phyloP scores from a whole-genome alignment of 2,888 invertebrate species.

The Drosophila neonasuta region DNA sequence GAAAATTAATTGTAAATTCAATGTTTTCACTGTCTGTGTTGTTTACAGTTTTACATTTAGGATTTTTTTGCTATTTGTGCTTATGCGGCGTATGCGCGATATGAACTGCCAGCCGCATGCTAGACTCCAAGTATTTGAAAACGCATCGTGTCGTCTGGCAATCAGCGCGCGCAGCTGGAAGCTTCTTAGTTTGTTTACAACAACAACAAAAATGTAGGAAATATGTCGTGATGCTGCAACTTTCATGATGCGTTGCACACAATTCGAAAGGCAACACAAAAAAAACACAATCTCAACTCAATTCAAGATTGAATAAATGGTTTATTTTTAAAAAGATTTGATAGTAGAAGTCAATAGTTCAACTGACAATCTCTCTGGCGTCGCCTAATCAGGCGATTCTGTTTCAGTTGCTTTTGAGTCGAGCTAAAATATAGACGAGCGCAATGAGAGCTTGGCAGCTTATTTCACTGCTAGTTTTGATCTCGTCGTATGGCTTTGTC shows the following conservation, averaged over 20 bases:
- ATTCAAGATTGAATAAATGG: not conserved
- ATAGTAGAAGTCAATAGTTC: not conserved
- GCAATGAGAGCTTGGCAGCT: constrained; percentile 6
- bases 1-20: constrained; percentile 58
- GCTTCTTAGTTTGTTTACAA: constrained; percentile 66
- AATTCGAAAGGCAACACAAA: constrained; percentile 18
- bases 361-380: constrained; percentile 3
- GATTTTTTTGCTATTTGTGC: constrained; percentile 15
- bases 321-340: not conserved
- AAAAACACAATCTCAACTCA: constrained; percentile 7
- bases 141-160: constrained; percentile 74
- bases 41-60: constrained; percentile 9
- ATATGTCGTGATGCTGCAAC: constrained; percentile 41
- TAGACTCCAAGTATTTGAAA: constrained; percentile 60
- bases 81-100: constrained; percentile 27
- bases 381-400: constrained; percentile 6
- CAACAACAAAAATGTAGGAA: constrained; percentile 40
- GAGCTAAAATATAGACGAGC: not conserved
- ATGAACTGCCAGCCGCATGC: not conserved
- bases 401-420: constrained; percentile 14
- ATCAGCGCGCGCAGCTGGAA: constrained; percentile 76
- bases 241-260: constrained; percentile 33
- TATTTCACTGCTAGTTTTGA: not conserved
- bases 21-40: constrained; percentile 27
- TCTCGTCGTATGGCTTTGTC: not conserved